Base-by-base conservation (phyloP, 2,797 vertebrate species). In the Phaenicophaeus curvirostris region DNA sequence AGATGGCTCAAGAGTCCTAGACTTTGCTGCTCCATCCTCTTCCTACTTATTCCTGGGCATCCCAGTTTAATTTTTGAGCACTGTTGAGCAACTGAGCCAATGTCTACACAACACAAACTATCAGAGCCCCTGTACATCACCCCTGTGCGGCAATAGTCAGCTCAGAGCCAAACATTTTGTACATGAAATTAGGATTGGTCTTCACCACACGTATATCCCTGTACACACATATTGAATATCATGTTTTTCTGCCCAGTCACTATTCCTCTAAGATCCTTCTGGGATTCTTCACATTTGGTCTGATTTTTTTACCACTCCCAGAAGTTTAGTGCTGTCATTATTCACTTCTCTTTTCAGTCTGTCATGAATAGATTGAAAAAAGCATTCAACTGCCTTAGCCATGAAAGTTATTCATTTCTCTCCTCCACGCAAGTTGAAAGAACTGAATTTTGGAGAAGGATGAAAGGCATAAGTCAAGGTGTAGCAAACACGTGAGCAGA, bases 361-460 rank as follows among this genome's bases (percentile, higher is more conserved):
- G 44, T 59, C 67, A n/a, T 4, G 62, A 84, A 57, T 46, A 35
- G n/a, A 83, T 4, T 44, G 31, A 95, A 61, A 23, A 65, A 68
- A 18, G 30, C 9, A 28, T 30, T 65, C 54, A 33, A 21, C 39
- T 85, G 53, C 68, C 57, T 75, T 24, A 57, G 73, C 12, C 41
- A 28, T 18, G 11, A 87, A 62, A 19, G 46, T 58, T 84, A 69
- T 85, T 84, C 15, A 67, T 77, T 85, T 28, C n/a, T 48, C 20
- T 18, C 4, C 18, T 77, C 41, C 13, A 20, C 7, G 21, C 31
- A 86, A 84, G 58, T 31, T n/a, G 59, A 69, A 95, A 90, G 7
- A 91, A 78, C 3, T 44, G 16, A 88, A 75, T 88, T 81, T 73
- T 86, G 71, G 20, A 93, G 57, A 41, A 57, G 25, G 16, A 86